A percentile compares a stretch with the other conserved stretches of the same genome.
Conservation (phyloP, 2,797 vertebrate genomes). For the Chelmon rostratus region DNA sequence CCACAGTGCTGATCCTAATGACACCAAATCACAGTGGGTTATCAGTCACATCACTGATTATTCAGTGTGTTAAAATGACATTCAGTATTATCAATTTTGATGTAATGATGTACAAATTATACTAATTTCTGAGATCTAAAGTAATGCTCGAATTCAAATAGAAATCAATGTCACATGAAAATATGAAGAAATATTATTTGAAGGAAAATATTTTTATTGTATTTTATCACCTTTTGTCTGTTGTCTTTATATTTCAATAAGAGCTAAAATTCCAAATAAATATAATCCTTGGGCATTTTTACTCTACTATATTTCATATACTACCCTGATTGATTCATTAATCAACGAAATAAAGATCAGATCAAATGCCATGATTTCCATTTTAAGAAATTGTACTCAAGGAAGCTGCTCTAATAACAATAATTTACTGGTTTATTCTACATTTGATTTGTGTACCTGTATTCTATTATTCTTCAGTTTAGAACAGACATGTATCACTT, state of each 20-base stretch:
- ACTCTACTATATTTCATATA: neutral
- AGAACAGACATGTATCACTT: neutral
- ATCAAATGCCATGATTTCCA: neutral
- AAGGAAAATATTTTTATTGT: too few relatives aligned
- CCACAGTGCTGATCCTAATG: neutral
- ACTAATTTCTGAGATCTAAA: neutral
- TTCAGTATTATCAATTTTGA: neutral
- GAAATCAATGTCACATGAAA: neutral
- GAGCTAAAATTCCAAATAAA: too few relatives aligned
- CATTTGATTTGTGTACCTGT: neutral
- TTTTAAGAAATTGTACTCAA: neutral
- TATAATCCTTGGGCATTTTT: neutral
- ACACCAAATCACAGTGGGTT: neutral
- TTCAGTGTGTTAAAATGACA: neutral
- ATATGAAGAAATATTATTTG: too few relatives aligned
- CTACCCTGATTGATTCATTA: neutral
- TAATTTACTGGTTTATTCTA: neutral
- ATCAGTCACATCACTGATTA: neutral
- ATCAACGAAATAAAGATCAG: neutral
- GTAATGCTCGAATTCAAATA: neutral
- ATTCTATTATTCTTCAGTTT: neutral
- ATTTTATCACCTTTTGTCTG: neutral
- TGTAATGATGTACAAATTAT: neutral
- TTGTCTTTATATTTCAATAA: neutral
- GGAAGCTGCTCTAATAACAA: neutral